phyloP scores from a whole-genome alignment of 1,140 invertebrate species.

The Drosophila ohnishii region DNA sequence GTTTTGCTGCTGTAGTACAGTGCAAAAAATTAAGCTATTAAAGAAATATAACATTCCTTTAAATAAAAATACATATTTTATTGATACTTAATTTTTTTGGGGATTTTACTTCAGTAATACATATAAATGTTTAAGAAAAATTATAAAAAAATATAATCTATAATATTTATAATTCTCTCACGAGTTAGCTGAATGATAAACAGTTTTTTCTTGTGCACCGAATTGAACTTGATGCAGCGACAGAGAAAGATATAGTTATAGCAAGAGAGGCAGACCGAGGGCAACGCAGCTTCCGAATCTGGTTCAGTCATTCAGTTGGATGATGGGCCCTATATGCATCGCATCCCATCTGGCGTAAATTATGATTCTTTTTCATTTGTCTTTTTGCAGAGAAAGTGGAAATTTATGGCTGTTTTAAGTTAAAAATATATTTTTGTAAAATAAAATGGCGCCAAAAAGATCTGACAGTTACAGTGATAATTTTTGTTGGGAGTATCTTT shows the following conservation, averaged over 20 bases:
- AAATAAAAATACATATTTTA: no score
- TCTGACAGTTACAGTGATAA: background rate
- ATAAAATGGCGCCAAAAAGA: background rate
- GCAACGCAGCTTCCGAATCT: slow-evolving; percentile 24
- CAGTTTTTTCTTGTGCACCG: slow-evolving; percentile 1
- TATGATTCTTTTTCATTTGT: slow-evolving; percentile 9
- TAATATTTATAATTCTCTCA: no score
- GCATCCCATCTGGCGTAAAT: slow-evolving; percentile 13
- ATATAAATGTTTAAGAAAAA: background rate
- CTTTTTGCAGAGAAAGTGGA: slow-evolving; percentile 44
- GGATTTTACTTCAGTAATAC: background rate
- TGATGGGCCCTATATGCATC: slow-evolving; percentile 11
- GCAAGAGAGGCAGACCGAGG: slow-evolving; percentile 2
- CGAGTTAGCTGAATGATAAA: background rate
- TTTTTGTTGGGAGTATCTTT: background rate
- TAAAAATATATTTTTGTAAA: slow-evolving; percentile 4
- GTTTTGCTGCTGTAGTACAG: slow-evolving; percentile 10
- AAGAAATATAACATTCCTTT: background rate
- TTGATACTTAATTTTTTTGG: background rate
- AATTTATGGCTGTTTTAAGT: slow-evolving; percentile 31
- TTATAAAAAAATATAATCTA: no score
- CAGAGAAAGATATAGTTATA: background rate
- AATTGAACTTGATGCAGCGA: slow-evolving; percentile 16
- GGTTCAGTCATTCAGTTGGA: slow-evolving; percentile 9
- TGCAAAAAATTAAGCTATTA: background rate